These are phyloP conservation scores for Anser brachyrhynchus DNA, from an alignment of 2,113 vertebrate species.

Conservation along the genomic window DNA sequence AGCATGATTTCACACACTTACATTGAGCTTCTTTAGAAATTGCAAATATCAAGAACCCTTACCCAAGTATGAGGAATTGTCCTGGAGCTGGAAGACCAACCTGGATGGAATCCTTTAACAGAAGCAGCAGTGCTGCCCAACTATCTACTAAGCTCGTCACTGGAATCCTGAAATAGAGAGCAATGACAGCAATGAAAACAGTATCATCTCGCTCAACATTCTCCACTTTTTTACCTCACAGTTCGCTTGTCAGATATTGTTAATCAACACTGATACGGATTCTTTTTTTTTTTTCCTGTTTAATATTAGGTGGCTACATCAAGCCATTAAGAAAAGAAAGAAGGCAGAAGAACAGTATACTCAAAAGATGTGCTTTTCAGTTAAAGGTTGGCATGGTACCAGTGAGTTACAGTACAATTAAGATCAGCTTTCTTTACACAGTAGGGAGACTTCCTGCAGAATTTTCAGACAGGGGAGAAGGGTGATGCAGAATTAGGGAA, in stretches of 20 bases:
- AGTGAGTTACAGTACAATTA: background rate
- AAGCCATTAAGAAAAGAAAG: background rate
- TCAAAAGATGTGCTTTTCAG: background rate
- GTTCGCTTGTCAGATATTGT: background rate
- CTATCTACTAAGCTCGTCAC: slow-evolving; percentile 95
- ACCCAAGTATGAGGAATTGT: slow-evolving; percentile 97
- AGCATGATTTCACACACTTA: background rate
- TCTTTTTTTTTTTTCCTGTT: background rate
- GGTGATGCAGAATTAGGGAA: background rate
- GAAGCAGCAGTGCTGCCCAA: slow-evolving; percentile 91
- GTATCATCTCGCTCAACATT: background rate
- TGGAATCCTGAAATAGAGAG: slow-evolving; percentile 83
- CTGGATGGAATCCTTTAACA: slow-evolving; percentile 95
- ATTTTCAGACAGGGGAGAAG: background rate
- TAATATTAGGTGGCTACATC: background rate
- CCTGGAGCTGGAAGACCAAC: slow-evolving; percentile 93
- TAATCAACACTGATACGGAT: background rate
- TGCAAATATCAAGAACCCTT: slow-evolving; percentile 35
- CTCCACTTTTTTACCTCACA: background rate
- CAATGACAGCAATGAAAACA: background rate
- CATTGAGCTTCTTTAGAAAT: background rate
- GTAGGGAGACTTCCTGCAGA: background rate
- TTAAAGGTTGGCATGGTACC: background rate
- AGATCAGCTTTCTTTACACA: background rate
- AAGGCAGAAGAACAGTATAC: background rate